Conservation (phyloP, 2,113 vertebrate genomes). For the Thamnaconus septentrionalis region DNA sequence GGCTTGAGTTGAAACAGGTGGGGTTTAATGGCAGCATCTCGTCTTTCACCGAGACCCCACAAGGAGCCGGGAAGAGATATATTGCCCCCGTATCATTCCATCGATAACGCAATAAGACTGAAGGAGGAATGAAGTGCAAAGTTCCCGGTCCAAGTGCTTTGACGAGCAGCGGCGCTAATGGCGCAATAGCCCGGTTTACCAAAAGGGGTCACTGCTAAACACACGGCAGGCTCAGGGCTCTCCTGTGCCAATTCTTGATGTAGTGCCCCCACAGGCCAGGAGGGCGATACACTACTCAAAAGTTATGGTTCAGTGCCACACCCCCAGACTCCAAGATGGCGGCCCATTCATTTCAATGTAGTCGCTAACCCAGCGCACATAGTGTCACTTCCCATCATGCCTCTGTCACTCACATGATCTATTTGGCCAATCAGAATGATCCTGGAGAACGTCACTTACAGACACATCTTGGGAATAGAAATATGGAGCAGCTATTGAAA, state of each 20-base stretch:
- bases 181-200: slow-evolving; percentile 44
- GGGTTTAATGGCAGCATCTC: slow-evolving; percentile 62
- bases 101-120: slow-evolving; percentile 63
- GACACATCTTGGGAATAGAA: no score
- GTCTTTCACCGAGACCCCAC: slow-evolving; percentile 60
- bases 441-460: no score
- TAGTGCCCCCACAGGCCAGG: neutral
- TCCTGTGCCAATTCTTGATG: slow-evolving; percentile 17
- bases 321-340: no score
- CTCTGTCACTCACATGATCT: no score
- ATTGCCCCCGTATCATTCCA: slow-evolving; percentile 62
- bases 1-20: slow-evolving; percentile 67
- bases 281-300: no score
- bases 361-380: no score
- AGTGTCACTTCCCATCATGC: no score
- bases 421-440: no score
- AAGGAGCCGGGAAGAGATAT: slow-evolving; percentile 38
- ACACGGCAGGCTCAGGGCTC: slow-evolving; percentile 30
- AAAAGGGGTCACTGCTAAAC: slow-evolving; percentile 34
- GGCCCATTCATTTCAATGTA: no score
- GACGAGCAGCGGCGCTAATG: slow-evolving; percentile 54
- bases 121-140: slow-evolving; percentile 55
- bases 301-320: no score
- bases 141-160: slow-evolving; percentile 43
- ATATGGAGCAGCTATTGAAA: no score